Evolutionary conservation across 2,888 invertebrate genomes (phyloP).

Genomic region (Villa cingulata): DNA sequence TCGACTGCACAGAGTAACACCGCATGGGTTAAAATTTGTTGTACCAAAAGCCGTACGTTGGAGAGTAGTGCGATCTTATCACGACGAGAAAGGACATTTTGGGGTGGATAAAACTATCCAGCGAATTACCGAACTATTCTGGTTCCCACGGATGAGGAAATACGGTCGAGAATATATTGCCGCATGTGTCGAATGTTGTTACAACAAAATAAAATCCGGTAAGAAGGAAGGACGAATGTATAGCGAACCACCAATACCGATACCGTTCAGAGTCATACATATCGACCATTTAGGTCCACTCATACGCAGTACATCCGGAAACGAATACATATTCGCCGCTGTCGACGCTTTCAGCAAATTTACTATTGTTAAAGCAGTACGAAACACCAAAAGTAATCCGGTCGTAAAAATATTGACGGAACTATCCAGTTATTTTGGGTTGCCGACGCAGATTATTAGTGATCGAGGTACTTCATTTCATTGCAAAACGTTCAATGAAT

Average conservation of each 20-base stretch:
- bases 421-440: constrained; percentile 14
- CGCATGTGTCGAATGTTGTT: constrained; percentile 15
- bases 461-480: constrained; percentile 21
- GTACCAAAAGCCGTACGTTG: no score
- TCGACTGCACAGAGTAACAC: constrained; percentile 9
- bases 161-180: constrained; percentile 14
- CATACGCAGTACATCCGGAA: constrained; percentile 8
- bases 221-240: constrained; percentile 11
- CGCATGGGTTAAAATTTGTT: constrained; percentile 8
- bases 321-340: not conserved
- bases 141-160: constrained; percentile 14
- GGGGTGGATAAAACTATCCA: constrained; percentile 16
- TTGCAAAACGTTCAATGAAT: constrained; percentile 16
- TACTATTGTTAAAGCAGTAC: constrained; percentile 11
- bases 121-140: constrained; percentile 13
- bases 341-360: constrained; percentile 10
- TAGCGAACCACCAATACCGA: constrained; percentile 5
- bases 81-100: constrained; percentile 18
- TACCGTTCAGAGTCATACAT: constrained; percentile 15
- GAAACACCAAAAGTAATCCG: constrained; percentile 13
- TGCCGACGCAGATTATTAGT: constrained; percentile 15
- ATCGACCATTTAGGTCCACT: constrained; percentile 16
- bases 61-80: constrained; percentile 12
- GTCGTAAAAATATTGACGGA: constrained; percentile 11
- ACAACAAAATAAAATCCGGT: constrained; percentile 12